Base-by-base conservation (phyloP, 2,797 vertebrate species). In the Myioborus melanocephalus region DNA sequence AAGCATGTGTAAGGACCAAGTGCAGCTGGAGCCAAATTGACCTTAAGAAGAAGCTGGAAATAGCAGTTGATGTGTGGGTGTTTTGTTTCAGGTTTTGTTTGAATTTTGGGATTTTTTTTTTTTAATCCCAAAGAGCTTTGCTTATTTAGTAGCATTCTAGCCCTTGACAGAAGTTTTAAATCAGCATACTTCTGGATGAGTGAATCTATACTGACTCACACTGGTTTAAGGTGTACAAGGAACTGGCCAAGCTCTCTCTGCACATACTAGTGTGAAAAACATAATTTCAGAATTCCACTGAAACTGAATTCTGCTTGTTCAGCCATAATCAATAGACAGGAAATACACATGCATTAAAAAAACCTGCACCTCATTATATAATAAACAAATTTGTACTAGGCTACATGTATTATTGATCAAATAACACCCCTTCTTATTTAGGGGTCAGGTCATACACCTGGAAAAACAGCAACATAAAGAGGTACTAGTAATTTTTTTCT, bases 401-500 rank as follows among this genome's bases (percentile, higher is more conserved):
- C 44, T 66, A 78, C 30, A 44, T 9, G 12, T 65, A 61, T 24
- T 43, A 63, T 4, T 57, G 14, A 83, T 39, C 18, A 24, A 87
- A 0, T 47, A 78, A n/a, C 26, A 61, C 17, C 18, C 50, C 47
- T 89, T 87, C 50, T 26, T 61, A 26, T 37, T 46, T 21, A 81
- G 27, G 8, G 14, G 22, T 49, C 50, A 69, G 63, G 57, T 50
- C 60, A 73, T 2, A 47, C 10, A 78, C n/a, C 20, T 47, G 39
- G n/a, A 52, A 89, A 72, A 95, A 9, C 3, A 75, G 22, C 18
- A 87, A 64, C 20, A 56, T 21, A 27, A 57, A 37, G 57, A 77
- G 12, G 12, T 35, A 70, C 2, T 2, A 22, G 9, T 26, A 0
- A 10, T 13, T 6, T 55, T 5, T 68, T 32, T 49, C 24, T 12